Percentiles rank a stretch among this genome's conserved stretches.
Evolutionary conservation across 2,113 vertebrate genomes (phyloP).

Genomic region (Axis porcinus): DNA sequence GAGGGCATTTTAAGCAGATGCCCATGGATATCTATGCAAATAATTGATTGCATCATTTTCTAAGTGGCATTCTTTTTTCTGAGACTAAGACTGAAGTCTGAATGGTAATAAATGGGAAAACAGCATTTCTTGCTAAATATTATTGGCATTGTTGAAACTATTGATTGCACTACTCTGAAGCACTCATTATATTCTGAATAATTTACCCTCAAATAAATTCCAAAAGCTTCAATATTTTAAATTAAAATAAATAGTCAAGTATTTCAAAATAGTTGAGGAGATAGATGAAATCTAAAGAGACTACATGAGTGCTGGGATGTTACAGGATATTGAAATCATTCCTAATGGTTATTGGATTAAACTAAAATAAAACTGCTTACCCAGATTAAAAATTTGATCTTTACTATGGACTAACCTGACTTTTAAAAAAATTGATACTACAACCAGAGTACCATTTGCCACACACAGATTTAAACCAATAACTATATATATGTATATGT

Average conservation of each 20-base stretch:
- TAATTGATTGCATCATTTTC: background rate
- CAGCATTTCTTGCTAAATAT: background rate
- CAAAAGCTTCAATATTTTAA: background rate
- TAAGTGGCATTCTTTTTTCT: background rate
- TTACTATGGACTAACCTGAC: background rate
- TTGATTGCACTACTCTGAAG: background rate
- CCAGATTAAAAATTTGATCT: background rate
- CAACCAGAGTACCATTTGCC: background rate
- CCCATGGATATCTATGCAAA: background rate
- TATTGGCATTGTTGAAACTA: background rate
- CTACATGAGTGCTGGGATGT: background rate
- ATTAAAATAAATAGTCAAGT: background rate
- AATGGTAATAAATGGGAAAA: background rate
- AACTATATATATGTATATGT: background rate
- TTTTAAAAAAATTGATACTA: background rate
- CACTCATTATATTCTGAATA: background rate
- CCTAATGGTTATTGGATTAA: background rate
- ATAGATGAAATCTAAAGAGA: background rate
- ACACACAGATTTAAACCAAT: background rate
- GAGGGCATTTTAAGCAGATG: background rate
- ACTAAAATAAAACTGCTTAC: background rate
- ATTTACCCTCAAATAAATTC: background rate
- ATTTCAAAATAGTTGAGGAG: background rate
- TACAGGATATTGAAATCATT: background rate
- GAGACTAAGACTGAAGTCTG: background rate